Evolutionary conservation across 2,888 invertebrate genomes (phyloP), one percentile per base, ranked within the genome.

Genomic region (Synergus itoensis): DNA sequence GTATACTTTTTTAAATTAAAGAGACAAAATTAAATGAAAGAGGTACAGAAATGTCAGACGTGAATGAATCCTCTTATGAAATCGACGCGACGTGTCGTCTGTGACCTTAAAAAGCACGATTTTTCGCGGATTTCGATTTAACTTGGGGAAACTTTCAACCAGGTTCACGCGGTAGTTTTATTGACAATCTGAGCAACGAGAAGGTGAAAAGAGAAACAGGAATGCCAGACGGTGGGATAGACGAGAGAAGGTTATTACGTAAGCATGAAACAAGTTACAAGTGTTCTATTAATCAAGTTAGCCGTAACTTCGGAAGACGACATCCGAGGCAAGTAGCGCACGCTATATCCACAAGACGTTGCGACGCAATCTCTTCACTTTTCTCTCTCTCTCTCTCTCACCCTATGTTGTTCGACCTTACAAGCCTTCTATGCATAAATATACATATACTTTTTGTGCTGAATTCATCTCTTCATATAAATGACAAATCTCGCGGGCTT

Each of bases 201-300:
- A 77, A 48, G 63, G 80, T 77, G 67, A 73, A 79, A 80, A 77
- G 84, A 76, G 80, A 78, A 80, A 67, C 75, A 41, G 77, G 78
- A 80, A 80, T 62, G 12, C 28, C 21, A 73, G 73, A 69, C 40
- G 62, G 40, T 41, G 60, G 60, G 62, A 76, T 77, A 77, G 80
- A 78, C 62, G 78, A 78, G 81, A 75, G 65, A 79, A 81, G 84
- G 85, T 87, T 87, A 89, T 89, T 88, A 89, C 86, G 86, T 87
- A 89, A 89, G 87, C 88, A 86, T 85, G 86, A 86, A 86, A 86
- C 89, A 89, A 87, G 86, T 88, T 86, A 86, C 86, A 85, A 88
- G 88, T 88, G 89, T 88, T 90, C 82, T 87, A 88, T 90, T 90
- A 89, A 90, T 90, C 89, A 88, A 86, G 89, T 89, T 90, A 88